Conservation (phyloP, 92 coral and sea anemone species). For the Isaurus tuberculatus region DNA sequence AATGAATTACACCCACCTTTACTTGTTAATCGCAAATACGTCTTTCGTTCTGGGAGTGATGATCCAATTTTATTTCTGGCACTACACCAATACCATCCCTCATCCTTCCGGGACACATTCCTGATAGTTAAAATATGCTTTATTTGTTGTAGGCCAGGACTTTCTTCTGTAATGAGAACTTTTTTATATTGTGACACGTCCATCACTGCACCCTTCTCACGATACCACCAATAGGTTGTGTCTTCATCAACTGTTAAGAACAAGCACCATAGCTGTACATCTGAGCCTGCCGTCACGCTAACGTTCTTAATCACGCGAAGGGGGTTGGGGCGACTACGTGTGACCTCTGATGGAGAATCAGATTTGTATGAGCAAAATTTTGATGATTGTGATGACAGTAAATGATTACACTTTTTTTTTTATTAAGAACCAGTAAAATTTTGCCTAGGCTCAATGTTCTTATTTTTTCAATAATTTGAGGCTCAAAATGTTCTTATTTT, state of each 20-base stretch:
- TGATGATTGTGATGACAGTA: neutral
- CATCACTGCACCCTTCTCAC: neutral
- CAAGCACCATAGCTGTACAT: neutral
- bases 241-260: slow-evolving; percentile 19
- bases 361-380: neutral
- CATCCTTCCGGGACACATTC: slow-evolving; percentile 12
- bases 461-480: no score
- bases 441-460: no score
- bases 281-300: neutral
- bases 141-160: neutral
- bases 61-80: neutral
- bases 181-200: neutral
- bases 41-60: neutral
- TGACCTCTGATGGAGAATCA: neutral
- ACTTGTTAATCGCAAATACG: neutral
- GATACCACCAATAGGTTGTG: slow-evolving; percentile 15
- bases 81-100: neutral
- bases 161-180: neutral
- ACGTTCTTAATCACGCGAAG: neutral
- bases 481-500: no score
- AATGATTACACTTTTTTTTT: no score
- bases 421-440: no score
- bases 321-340: slow-evolving; percentile 13
- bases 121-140: neutral
- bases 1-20: neutral